These are phyloP conservation scores for Hydrocynus forskahlii DNA, from an alignment of 2,797 vertebrate genomes.

Conservation along the genomic window DNA sequence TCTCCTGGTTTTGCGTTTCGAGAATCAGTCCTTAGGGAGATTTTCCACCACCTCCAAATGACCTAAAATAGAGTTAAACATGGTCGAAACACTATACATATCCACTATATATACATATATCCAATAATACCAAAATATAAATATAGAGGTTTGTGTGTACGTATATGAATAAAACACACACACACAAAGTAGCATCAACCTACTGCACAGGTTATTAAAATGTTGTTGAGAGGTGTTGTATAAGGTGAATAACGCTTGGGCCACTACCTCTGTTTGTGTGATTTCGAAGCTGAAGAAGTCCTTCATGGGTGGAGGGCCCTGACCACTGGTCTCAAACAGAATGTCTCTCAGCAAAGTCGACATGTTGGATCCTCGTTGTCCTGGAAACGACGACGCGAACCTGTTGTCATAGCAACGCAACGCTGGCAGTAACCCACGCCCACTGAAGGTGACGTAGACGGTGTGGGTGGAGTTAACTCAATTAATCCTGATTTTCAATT, in stretches of 20 bases:
- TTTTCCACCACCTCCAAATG: conserved; percentile 80
- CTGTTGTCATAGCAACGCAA: conserved; percentile 23
- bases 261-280: conserved; percentile 75
- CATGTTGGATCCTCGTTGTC: conserved; percentile 76
- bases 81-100: background rate
- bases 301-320: conserved; percentile 74
- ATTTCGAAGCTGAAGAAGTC: conserved; percentile 77
- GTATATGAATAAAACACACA: too few relatives aligned
- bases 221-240: too few relatives aligned
- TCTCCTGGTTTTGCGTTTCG: conserved; percentile 68
- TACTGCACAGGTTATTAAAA: too few relatives aligned
- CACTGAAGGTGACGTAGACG: background rate
- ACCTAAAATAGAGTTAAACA: conserved; percentile 63
- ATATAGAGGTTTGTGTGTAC: too few relatives aligned
- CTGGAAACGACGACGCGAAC: conserved; percentile 51
- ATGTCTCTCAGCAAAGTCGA: conserved; percentile 75
- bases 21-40: conserved; percentile 69
- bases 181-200: too few relatives aligned
- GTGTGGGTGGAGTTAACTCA: too few relatives aligned
- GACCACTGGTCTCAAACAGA: conserved; percentile 73
- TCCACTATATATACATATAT: too few relatives aligned
- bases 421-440: background rate
- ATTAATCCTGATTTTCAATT: too few relatives aligned
- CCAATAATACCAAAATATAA: too few relatives aligned
- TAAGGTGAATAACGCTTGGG: background rate